phyloP scores from a whole-genome alignment of 2,888 invertebrate genomes.

The Drosophila gaucha region DNA sequence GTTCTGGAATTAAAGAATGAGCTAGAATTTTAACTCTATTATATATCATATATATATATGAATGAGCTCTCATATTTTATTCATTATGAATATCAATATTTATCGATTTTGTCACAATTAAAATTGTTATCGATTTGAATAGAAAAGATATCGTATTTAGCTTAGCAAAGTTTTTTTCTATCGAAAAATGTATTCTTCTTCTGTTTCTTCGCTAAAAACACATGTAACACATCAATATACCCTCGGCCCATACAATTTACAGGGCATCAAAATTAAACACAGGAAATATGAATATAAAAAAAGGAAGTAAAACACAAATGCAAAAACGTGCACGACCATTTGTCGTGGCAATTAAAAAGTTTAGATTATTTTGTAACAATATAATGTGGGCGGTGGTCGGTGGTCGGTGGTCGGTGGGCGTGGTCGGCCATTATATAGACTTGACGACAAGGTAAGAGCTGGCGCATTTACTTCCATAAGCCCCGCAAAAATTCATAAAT shows the following conservation, averaged over 20 bases:
- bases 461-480: slow-evolving; percentile 16
- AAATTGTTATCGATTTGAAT: too few relatives aligned
- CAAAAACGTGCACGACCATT: slow-evolving; percentile 68
- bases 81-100: neutral
- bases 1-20: too few relatives aligned
- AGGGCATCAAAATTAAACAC: slow-evolving; percentile 11
- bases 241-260: neutral
- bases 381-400: slow-evolving; percentile 22
- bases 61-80: too few relatives aligned
- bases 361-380: slow-evolving; percentile 67
- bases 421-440: slow-evolving; percentile 42
- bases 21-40: neutral
- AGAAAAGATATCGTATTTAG: too few relatives aligned
- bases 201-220: too few relatives aligned
- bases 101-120: neutral
- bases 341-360: slow-evolving; percentile 78
- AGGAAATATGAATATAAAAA: slow-evolving; percentile 11
- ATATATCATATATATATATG: neutral
- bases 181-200: neutral
- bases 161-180: too few relatives aligned
- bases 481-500: slow-evolving; percentile 47
- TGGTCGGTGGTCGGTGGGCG: slow-evolving; percentile 20
- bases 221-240: neutral
- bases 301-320: slow-evolving; percentile 26
- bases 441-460: slow-evolving; percentile 57